Percentiles rank a stretch among this genome's conserved stretches.
These are phyloP conservation scores for Phaonia tiefii DNA, from an alignment of 2,888 invertebrate genomes.

Conservation along the genomic window DNA sequence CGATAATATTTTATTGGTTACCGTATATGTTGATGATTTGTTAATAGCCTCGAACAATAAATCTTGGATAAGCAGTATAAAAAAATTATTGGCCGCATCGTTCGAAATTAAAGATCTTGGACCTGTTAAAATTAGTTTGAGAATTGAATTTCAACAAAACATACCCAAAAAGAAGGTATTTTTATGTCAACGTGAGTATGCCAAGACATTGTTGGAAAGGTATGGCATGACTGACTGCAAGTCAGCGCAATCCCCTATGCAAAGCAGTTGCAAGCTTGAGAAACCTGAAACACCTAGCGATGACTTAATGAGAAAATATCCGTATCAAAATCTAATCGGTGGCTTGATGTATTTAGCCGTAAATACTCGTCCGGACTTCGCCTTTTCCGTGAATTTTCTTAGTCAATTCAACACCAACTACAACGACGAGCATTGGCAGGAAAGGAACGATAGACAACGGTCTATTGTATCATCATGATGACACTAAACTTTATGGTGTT, in stretches of 20 bases:
- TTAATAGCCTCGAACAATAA: constrained; percentile 49
- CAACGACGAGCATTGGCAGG: constrained; percentile 61
- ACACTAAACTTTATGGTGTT: constrained; percentile 49
- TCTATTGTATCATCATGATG: constrained; percentile 50
- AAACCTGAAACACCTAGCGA: constrained; percentile 40
- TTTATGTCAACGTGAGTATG: constrained; percentile 35
- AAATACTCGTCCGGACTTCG: constrained; percentile 55
- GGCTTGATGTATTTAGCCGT: constrained; percentile 54
- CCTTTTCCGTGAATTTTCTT: constrained; percentile 31
- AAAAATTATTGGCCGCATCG: constrained; percentile 14
- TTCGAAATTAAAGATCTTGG: constrained; percentile 64
- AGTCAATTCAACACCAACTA: constrained; percentile 55
- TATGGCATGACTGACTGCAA: constrained; percentile 47
- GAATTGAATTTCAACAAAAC: constrained; percentile 42
- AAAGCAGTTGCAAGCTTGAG: constrained; percentile 43
- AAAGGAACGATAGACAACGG: constrained; percentile 59
- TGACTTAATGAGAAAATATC: constrained; percentile 39
- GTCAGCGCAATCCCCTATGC: constrained; percentile 38
- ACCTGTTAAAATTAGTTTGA: constrained; percentile 3
- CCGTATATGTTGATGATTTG: constrained; percentile 64
- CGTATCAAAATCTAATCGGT: constrained; percentile 57
- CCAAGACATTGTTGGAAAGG: constrained; percentile 23
- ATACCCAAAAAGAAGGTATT: constrained; percentile 10
- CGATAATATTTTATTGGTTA: constrained; percentile 34
- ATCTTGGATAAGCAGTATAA: constrained; percentile 37